These are phyloP conservation scores for Macrocentrus cingulum DNA, from an alignment of 1,140 invertebrate genomes.

Conservation along the genomic window DNA sequence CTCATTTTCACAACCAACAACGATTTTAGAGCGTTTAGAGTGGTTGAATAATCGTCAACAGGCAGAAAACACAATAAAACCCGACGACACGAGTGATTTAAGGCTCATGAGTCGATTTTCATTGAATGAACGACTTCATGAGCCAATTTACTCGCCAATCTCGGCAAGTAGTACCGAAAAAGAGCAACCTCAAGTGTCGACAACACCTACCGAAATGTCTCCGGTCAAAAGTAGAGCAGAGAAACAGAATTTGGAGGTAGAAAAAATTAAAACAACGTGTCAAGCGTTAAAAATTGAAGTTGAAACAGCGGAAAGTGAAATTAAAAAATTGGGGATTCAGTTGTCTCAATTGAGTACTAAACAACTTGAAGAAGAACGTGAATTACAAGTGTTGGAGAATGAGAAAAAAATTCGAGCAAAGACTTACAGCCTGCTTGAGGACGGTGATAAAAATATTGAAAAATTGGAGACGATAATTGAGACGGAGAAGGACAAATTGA, in stretches of 20 bases:
- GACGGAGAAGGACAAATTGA: slow-evolving; percentile 62
- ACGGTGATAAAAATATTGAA: slow-evolving; percentile 66
- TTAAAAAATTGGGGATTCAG: slow-evolving; percentile 48
- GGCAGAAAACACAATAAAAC: neutral
- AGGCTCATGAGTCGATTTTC: slow-evolving; percentile 30
- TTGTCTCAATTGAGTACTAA: slow-evolving; percentile 40
- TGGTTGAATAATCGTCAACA: slow-evolving; percentile 45
- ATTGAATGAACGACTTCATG: slow-evolving; percentile 34
- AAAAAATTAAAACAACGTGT: slow-evolving; percentile 45
- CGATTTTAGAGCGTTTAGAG: slow-evolving; percentile 47
- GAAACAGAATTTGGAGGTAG: slow-evolving; percentile 27
- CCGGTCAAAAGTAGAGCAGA: slow-evolving; percentile 25
- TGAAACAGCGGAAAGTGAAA: slow-evolving; percentile 45
- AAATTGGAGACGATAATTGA: slow-evolving; percentile 68
- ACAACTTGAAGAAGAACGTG: slow-evolving; percentile 51
- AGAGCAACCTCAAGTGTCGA: neutral
- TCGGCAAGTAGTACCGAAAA: neutral
- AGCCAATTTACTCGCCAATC: neutral
- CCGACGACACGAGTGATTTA: slow-evolving; percentile 2
- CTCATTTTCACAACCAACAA: slow-evolving; percentile 34
- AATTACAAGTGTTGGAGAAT: slow-evolving; percentile 52
- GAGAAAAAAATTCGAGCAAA: slow-evolving; percentile 63
- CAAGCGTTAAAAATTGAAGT: slow-evolving; percentile 45
- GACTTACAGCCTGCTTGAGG: slow-evolving; percentile 65
- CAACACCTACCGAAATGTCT: neutral